Base-by-base conservation (phyloP, 2,113 vertebrate species). In the Podocnemis expansa region DNA sequence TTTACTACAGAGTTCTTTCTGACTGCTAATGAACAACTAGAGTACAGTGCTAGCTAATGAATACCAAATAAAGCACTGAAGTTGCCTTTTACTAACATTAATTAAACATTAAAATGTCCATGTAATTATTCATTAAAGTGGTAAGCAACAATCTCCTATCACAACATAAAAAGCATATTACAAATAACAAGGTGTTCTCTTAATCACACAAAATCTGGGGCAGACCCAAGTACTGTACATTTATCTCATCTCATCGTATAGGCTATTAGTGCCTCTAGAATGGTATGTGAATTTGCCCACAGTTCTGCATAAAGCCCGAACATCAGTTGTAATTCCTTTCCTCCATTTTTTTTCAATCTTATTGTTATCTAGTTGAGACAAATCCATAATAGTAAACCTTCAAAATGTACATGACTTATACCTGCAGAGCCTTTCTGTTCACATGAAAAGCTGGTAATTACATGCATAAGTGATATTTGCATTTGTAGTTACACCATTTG, bases 21-120 rank as follows among this genome's bases (percentile, higher is more conserved):
- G 55, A 25, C 41, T 81, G 25, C 79, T 78, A 78, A 58, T 93
- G 87, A 27, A 4, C 14, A 80, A 17, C 82, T 87, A 95, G 55
- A 56, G 38, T 91, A 94, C 80, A 90, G 89, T 80, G 56, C 7
- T 84, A 94, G 84, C 73, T 88, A 91, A 91, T 91, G 90, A 87
- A 75, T 87, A 91, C 94, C 56, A 92, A 52, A n/a, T 63, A 92
- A 25, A 56, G 0, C 31, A 87, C 2, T 85, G 85, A 87, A 90
- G 11, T 8, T 86, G 45, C 41, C 58, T 93, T 94, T 91, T 51
- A 29, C 52, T 91, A 58, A 84, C n/a, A 25, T n/a, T 5, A 88
- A 38, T 10, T 91, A 67, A 60, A 58, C 78, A 10, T 6, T 84
- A 78, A 94, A 94, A 78, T 82, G 41, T 52, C 51, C 83, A 82